Evolutionary conservation across 1,140 invertebrate genomes (phyloP).

Genomic region (Pseudomyrmex flavicornis): DNA sequence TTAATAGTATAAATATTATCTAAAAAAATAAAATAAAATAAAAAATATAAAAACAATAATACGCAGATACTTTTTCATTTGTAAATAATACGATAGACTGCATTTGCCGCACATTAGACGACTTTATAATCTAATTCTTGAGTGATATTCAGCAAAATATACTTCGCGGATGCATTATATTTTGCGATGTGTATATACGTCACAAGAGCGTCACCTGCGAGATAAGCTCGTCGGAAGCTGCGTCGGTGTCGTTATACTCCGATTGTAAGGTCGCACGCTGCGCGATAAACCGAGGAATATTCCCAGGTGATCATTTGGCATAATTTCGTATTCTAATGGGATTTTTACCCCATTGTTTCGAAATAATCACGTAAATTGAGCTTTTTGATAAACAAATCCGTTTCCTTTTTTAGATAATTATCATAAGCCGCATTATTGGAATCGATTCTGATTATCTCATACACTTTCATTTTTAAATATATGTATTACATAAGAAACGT

Average conservation of each 20-base stretch:
- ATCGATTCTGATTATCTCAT: neutral
- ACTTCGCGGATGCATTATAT: neutral
- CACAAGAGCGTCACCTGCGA: slow-evolving; percentile 36
- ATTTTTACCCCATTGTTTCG: no score
- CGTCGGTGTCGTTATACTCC: slow-evolving; percentile 47
- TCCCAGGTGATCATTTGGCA: neutral
- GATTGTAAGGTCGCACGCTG: slow-evolving; percentile 3
- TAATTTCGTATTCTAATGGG: no score
- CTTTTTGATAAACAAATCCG: no score
- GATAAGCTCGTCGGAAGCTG: slow-evolving; percentile 64
- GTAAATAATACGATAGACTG: no score
- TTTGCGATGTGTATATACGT: slow-evolving; percentile 12
- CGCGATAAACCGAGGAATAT: slow-evolving; percentile 15
- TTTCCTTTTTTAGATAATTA: no score
- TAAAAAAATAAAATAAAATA: neutral
- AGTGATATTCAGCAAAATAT: neutral
- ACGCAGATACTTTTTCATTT: no score
- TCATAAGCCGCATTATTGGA: no score
- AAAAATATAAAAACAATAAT: neutral
- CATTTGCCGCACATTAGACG: no score
- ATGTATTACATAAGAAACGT: no score
- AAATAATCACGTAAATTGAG: no score
- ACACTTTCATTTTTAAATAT: neutral
- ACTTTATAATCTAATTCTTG: no score
- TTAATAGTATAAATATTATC: neutral